These are phyloP conservation scores for Atethmia centrago DNA, from an alignment of 2,888 invertebrate species.

Conservation along the genomic window DNA sequence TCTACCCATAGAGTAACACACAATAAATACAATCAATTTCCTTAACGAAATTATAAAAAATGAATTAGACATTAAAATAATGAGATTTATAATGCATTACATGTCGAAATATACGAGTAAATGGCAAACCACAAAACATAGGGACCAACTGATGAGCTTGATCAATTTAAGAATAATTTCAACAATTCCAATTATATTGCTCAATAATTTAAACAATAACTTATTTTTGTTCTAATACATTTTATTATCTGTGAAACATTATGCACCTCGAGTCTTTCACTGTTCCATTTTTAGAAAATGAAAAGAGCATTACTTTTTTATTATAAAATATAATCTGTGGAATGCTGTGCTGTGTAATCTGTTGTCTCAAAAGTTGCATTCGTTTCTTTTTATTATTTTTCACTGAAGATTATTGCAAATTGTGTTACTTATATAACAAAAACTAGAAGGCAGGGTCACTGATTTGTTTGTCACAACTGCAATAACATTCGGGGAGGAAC, in stretches of 20 bases:
- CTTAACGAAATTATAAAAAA: slow-evolving; percentile 68
- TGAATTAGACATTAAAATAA: slow-evolving; percentile 72
- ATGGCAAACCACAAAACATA: slow-evolving; percentile 69
- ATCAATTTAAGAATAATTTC: slow-evolving; percentile 68
- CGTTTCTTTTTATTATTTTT: slow-evolving; percentile 61
- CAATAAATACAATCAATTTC: slow-evolving; percentile 75
- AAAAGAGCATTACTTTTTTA: slow-evolving; percentile 61
- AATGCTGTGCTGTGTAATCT: slow-evolving; percentile 80
- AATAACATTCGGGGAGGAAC: slow-evolving; percentile 72
- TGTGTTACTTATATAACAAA: slow-evolving; percentile 67
- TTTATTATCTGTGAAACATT: slow-evolving; percentile 58
- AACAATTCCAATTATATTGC: slow-evolving; percentile 81
- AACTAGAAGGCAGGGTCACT: slow-evolving; percentile 63
- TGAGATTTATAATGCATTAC: slow-evolving; percentile 73
- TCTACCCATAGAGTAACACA: slow-evolving; percentile 70
- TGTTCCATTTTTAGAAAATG: slow-evolving; percentile 70
- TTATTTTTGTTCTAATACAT: slow-evolving; percentile 65
- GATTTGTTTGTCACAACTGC: slow-evolving; percentile 71
- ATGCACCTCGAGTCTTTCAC: slow-evolving; percentile 63
- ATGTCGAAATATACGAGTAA: slow-evolving; percentile 62
- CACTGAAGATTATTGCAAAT: slow-evolving; percentile 75
- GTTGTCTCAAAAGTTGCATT: slow-evolving; percentile 63
- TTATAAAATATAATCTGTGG: slow-evolving; percentile 81
- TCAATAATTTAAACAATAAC: slow-evolving; percentile 68
- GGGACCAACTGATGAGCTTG: slow-evolving; percentile 44